phyloP scores from a whole-genome alignment of 1,140 invertebrate species.

The Triops cancriformis region DNA sequence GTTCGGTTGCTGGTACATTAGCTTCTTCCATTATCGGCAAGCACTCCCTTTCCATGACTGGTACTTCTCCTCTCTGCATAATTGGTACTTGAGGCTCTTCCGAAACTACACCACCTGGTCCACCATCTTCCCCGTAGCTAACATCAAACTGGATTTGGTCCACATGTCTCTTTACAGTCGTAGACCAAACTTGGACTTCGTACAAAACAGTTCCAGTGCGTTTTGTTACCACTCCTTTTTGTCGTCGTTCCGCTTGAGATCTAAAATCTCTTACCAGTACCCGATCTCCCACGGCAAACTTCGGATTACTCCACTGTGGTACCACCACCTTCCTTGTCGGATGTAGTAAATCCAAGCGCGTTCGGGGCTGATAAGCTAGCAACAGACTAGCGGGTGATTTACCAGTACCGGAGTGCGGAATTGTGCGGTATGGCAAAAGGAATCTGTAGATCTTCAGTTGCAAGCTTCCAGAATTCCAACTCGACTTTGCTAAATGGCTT shows the following conservation, averaged over 20 bases:
- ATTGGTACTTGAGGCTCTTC: background rate
- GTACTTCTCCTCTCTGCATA: background rate
- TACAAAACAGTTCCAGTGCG: background rate
- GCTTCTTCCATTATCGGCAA: background rate
- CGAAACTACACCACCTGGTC: background rate
- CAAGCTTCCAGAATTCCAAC: background rate
- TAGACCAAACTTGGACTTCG: background rate
- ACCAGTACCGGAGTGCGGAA: conserved; percentile 17
- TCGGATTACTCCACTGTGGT: background rate
- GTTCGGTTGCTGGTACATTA: background rate
- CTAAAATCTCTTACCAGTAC: background rate
- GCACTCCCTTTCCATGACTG: background rate
- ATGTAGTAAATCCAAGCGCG: too few relatives aligned
- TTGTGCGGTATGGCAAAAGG: conserved; percentile 18
- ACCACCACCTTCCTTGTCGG: background rate
- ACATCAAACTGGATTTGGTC: too few relatives aligned
- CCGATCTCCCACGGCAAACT: background rate
- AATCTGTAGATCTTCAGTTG: conserved; percentile 11
- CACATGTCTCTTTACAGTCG: too few relatives aligned
- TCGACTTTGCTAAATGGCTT: conserved; percentile 31
- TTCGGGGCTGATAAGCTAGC: background rate
- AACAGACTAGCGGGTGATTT: background rate
- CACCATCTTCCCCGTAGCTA: background rate
- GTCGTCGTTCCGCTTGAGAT: background rate
- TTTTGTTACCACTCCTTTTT: background rate